Base-by-base conservation (phyloP, 1,140 invertebrate genomes). In the Bacillus rossius region DNA sequence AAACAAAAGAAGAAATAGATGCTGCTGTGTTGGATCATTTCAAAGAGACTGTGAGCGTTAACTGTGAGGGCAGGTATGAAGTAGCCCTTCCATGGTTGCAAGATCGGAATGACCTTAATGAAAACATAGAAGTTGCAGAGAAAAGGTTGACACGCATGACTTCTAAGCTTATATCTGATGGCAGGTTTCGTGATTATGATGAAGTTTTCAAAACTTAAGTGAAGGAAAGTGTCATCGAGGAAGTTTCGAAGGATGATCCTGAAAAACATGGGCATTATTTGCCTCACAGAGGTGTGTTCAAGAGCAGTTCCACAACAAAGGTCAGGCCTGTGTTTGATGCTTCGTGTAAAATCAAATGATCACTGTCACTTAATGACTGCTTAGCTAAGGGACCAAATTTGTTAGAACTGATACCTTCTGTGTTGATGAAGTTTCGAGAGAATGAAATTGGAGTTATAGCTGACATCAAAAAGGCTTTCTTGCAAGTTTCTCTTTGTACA, bases 401-500 rank as follows among this genome's bases (percentile, higher is more conserved):
- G 1, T 64, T 76, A 8, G 71, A 77, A 55, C 20, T 63, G 0
- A 72, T 77, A 14, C 69, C 73, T 7, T 34, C 62, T 2, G 58
- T 77, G 34, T 41, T 77, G 22, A 20, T 70, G n/a, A 50, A 64
- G 13, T 78, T 79, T 61, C 55, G 74, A 52, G 60, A 17, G 52
- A 62, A 65, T 20, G 65, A 56, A 38, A 67, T 68, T 55, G 74
- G 65, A 19, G 64, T 76, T 0, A 67, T 68, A 2, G 64, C 72
- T 0, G 75, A 78, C 50, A 75, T 78, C 8, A 58, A 64, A 37
- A 73, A 71, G 38, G 75, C 71, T 0, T 78, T 78, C 66, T 58
- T 73, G 10, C 69, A 74, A 59, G 73, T 78, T n/a, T 42, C 22
- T 10, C 17, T 71, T 19, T 2, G 25, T 45, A 20, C 52, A 23